Base-by-base conservation (phyloP, 2,888 invertebrate genomes). In the Alviniconcha strummeri region DNA sequence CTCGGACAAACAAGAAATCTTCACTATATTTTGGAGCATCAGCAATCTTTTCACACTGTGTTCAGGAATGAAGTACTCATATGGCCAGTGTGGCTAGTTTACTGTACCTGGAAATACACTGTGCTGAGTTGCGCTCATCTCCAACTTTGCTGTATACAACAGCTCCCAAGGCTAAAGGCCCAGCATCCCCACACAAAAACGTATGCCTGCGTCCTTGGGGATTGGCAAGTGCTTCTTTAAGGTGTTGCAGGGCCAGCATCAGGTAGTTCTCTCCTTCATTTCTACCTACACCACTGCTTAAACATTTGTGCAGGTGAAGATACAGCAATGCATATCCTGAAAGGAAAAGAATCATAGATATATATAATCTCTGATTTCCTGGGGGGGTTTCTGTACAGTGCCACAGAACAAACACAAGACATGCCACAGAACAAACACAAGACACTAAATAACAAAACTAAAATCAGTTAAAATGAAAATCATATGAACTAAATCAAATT, bases 101-200 rank as follows among this genome's bases (percentile, higher is more conserved):
- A n/a, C 9, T 19, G 54, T 85, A 91, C 91, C 87, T 90, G 80
- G 88, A 87, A 17, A 92, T 81, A 86, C 90, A 92, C 19, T 90
- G 88, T 76, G 86, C 79, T 17, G 95, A 94, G 90, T 95, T 95
- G 64, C 95, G 94, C 56, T 94, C 89, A 82, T 94, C 93, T 5
- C 95, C 95, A 86, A 96, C 92, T 88, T 94, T 95, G 89, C 96
- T 94, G 89, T 95, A 94, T 52, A 96, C 91, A 2, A 96, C 94
- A 56, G 96, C 95, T 56, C 94, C 95, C 11, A 96, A 90, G 1
- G 96, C 95, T 79, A 96, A 91, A 7, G 96, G 96, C 8, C 96
- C 96, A 15, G 95, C 95, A 92, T 95, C 95, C 13, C 96, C 96
- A 93, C 95, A 96, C 60, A 96, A 92, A 92, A 96, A 96, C 81